Base-by-base conservation (phyloP, 2,888 invertebrate species). In the Apeira syringaria region DNA sequence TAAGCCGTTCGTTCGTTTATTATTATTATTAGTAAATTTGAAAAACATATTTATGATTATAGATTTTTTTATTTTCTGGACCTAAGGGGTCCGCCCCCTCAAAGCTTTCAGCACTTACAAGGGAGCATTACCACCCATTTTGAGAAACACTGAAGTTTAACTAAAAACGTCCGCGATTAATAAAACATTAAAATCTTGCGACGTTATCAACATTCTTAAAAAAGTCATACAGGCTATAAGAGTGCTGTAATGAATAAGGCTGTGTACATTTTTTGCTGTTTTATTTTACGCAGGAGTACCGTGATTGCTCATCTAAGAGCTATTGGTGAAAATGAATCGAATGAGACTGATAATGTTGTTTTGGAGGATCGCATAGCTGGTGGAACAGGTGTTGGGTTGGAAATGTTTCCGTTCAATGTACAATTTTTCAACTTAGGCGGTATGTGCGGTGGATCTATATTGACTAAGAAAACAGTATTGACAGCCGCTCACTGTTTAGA, bases 401-500 rank as follows among this genome's bases (percentile, higher is more conserved):
- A 13, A 2, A 10, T 10, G 1, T 27, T 17, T 18, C 29, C 29
- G 5, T 30, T 56, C 30, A 55, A 52, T 12, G 66, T 72, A 7
- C 64, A 68, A 39, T 61, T 75, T 28, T 56, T 68, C 11, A 75
- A 74, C 37, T 43, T 27, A 2, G 68, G 65, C 1, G 61, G 61
- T 0, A 41, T 74, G 4, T 75, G 74, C 24, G 61, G 66, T 2
- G 74, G 69, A 0, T 50, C 49, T 1, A 70, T 74, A 11, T 41
- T 75, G 15, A 64, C 67, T 2, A 59, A 42, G 8, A 68, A 64
- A 46, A 57, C 52, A 5, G 63, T 72, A 1, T 26, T 75, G n/a
- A 72, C 74, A 2, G 73, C 71, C 2, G 74, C 69, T 0, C 75
- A 75, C 49, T 75, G 75, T 22, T 72, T 75, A 22, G 67, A 67